Evolutionary conservation across 2,113 vertebrate species (phyloP), one percentile per base, ranked within the genome.

Genomic region (Psittacula cyanocephala): DNA sequence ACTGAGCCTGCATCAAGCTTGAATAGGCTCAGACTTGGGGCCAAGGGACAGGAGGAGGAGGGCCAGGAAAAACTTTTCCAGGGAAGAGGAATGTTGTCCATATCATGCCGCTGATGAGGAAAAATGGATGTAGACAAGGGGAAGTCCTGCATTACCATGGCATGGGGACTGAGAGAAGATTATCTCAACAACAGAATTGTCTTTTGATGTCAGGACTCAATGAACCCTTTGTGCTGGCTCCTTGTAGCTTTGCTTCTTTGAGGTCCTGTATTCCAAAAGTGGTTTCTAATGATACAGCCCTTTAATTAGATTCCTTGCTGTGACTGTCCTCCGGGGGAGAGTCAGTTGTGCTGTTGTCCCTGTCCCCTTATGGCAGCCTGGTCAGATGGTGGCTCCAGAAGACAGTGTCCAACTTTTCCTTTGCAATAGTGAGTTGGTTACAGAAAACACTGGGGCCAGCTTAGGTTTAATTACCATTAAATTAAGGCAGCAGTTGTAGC

Each of bases 401-500:
- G 52, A 4, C 62, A 55, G 16, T 29, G 52, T n/a, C 64, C 87
- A 83, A 0, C 41, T 79, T 86, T 88, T 44, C 59, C 65, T 59
- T 17, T 37, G 82, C 60, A 52, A 35, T 67, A 60, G 22, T 2
- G 55, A 44, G 25, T 11, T 74, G 79, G 39, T 60, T 68, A 49
- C 70, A 80, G 67, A 72, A 87, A 94, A 43, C 53, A 78, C 53
- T 4, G 27, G 57, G 78, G 85, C 52, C 0, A 5, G 22, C 44
- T 79, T 15, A 25, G 86, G 83, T 79, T 95, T 96, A 88, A 95
- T 95, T 75, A 50, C 87, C 74, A 85, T 95, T 89, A 76, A 92
- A 93, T 94, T 60, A 88, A 93, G 46, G 80, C 81, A 96, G 97
- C 91, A 85, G 64, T 89, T 96, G 93, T 9, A 93, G 47, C 74